Base-by-base conservation (phyloP, 2,113 vertebrate species). In the Chamaetylas fuelleborni region DNA sequence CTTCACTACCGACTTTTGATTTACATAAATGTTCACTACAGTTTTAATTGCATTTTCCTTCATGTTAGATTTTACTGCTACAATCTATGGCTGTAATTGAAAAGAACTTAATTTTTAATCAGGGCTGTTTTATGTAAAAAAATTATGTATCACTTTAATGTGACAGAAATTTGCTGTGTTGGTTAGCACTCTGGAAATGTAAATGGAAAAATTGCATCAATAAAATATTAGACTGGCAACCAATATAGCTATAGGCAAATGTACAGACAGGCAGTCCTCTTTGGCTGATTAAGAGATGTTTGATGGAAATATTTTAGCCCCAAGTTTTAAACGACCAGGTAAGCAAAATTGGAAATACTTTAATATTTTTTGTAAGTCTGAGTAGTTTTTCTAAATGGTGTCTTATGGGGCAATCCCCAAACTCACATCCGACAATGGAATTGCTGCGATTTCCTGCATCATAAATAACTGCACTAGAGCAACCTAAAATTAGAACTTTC, bases 31-130 rank as follows among this genome's bases (percentile, higher is more conserved):
- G 71, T 58, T 96, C 79, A 62, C 61, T 83, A 66, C 53, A 73
- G 61, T 86, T 93, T 92, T 96, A 96, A 95, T 95, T 97, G 79
- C 69, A 60, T 96, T 97, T 94, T 93, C 56, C 65, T 91, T 95
- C 91, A 81, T 93, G 78, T 88, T 95, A 72, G 19, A 91, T 96
- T 93, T 97, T 97, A 95, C 65, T 91, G 73, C 79, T 96, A 66
- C 57, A 91, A 91, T 96, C 81, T 96, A 96, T 91, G 64, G 50
- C 45, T 92, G 42, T 95, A 97, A 97, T 91, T 97, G 93, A 94
- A 97, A 96, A 88, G 28, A 62, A 86, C 42, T 97, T 95, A 96
- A 96, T 96, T 97, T 97, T 97, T 96, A 97, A 97, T 95, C 78
- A 94, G 57, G 29, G 71, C 26, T 54, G 19, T 61, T 95, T 97